A percentile compares a stretch with the other conserved stretches of the same genome.
These are phyloP conservation scores for Ivindomyrus marchei DNA, from an alignment of 2,113 vertebrate species.

Conservation along the genomic window DNA sequence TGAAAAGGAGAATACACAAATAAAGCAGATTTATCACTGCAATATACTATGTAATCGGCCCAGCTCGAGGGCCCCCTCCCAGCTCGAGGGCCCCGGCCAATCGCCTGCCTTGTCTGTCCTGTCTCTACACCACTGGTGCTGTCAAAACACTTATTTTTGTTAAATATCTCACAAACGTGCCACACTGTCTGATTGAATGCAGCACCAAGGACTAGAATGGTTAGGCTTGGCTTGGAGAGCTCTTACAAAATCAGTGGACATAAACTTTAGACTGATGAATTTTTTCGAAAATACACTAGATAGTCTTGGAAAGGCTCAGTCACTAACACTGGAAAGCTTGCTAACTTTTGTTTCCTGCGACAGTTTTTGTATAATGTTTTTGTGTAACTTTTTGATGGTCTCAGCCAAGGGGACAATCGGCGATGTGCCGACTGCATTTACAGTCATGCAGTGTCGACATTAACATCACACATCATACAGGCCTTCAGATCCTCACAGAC, in stretches of 20 bases:
- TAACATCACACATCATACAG: neutral
- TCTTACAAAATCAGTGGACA: neutral
- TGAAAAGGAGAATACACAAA: too few relatives aligned
- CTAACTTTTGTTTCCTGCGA: neutral
- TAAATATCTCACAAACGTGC: neutral
- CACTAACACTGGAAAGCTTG: neutral
- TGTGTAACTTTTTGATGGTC: neutral
- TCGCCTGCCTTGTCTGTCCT: too few relatives aligned
- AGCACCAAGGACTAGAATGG: neutral
- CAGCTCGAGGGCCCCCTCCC: too few relatives aligned
- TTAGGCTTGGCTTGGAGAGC: neutral
- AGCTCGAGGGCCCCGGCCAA: too few relatives aligned
- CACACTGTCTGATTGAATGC: neutral
- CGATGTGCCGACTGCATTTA: neutral
- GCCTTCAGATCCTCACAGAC: neutral
- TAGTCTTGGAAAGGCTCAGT: neutral
- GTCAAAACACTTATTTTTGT: neutral
- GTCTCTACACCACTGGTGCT: too few relatives aligned
- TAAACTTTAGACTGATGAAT: neutral
- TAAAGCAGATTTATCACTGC: too few relatives aligned
- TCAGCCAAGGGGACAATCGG: neutral
- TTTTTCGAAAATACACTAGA: neutral
- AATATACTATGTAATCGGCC: too few relatives aligned
- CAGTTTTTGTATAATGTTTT: neutral
- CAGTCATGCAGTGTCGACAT: neutral